phyloP scores from a whole-genome alignment of 2,888 invertebrate species.

The Aleiodes testaceus region DNA sequence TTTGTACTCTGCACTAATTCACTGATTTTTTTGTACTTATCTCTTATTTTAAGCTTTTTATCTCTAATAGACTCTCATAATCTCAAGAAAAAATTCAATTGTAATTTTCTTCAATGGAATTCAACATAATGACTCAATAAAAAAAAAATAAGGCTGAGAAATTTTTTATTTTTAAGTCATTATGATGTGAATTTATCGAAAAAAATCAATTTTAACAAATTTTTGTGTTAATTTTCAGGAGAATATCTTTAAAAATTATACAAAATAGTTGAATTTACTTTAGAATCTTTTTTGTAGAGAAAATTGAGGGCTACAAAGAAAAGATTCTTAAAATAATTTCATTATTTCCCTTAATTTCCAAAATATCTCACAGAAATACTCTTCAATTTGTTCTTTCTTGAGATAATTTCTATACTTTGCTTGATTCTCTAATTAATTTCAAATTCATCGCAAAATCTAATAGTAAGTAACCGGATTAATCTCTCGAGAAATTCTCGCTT shows the following conservation, averaged over 20 bases:
- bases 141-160: constrained; percentile 1
- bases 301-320: no score
- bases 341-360: no score
- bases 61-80: background rate
- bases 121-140: background rate
- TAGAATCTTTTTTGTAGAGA: background rate
- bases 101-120: background rate
- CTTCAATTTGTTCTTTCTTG: background rate
- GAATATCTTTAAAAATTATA: background rate
- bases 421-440: background rate
- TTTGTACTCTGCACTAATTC: constrained; percentile 20
- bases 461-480: background rate
- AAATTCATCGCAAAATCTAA: background rate
- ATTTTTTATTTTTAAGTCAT: background rate
- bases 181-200: background rate
- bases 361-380: no score
- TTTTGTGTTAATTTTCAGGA: no score
- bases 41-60: background rate
- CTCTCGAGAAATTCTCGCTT: background rate
- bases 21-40: constrained; percentile 8
- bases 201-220: no score
- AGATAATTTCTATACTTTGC: background rate
- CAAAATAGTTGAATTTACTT: background rate
- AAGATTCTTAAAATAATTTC: no score
- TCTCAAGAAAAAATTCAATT: background rate